Conservation (phyloP, 2,888 invertebrate species). For the Marasmarcha lunaedactyla region DNA sequence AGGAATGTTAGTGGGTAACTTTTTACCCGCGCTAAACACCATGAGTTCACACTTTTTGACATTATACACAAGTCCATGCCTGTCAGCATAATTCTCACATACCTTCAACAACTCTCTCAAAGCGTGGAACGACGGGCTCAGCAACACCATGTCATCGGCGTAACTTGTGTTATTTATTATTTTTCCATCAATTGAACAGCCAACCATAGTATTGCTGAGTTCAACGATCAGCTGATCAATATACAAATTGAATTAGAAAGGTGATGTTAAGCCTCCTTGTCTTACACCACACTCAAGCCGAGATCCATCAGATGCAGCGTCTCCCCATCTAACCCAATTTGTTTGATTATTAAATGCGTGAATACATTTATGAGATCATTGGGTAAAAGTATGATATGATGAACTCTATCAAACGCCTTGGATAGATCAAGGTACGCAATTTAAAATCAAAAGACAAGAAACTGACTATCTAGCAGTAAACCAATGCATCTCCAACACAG, state of each 20-base stretch:
- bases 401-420: no score
- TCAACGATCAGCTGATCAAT: slow-evolving; percentile 6
- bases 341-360: no score
- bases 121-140: not conserved
- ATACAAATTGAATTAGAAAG: not conserved
- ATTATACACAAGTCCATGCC: not conserved
- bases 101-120: not conserved
- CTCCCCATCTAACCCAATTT: no score
- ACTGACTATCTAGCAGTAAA: no score
- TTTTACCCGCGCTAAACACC: not conserved
- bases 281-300: no score
- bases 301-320: no score
- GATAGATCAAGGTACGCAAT: no score
- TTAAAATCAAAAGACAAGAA: no score
- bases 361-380: no score
- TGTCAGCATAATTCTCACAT: not conserved
- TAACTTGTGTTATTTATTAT: not conserved
- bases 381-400: no score
- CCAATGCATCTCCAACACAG: no score
- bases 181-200: slow-evolving; percentile 1
- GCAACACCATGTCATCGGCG: slow-evolving; percentile 1
- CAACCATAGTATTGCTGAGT: not conserved
- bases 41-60: not conserved
- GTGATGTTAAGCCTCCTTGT: no score
- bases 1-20: not conserved